Evolutionary conservation across 1,140 invertebrate species (phyloP).

Genomic region (Probaryconus sp.): DNA sequence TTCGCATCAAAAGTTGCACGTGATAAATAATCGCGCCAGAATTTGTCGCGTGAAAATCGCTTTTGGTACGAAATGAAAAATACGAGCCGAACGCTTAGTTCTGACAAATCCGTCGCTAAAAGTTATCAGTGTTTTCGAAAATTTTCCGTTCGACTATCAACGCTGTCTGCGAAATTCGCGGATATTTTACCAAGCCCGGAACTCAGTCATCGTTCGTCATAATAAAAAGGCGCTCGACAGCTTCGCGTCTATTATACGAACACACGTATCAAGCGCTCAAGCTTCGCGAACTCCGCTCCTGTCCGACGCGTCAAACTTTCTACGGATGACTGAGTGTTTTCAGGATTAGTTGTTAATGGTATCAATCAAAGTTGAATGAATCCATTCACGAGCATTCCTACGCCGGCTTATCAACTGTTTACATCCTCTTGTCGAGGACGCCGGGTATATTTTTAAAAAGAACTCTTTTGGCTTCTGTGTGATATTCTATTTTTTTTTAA

Average conservation of each 20-base stretch:
- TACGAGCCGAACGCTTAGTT: slow-evolving; percentile 10
- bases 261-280: slow-evolving; percentile 30
- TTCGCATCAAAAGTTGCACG: background rate
- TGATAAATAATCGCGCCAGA: too few species aligned
- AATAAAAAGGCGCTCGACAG: slow-evolving; percentile 64
- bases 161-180: slow-evolving; percentile 16
- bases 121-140: slow-evolving; percentile 50
- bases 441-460: too few species aligned
- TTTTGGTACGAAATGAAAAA: slow-evolving; percentile 43
- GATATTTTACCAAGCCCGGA: slow-evolving; percentile 40
- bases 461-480: too few species aligned
- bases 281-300: slow-evolving; percentile 39
- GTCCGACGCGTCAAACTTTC: slow-evolving; percentile 37
- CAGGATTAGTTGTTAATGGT: slow-evolving; percentile 35
- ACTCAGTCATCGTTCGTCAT: slow-evolving; percentile 64
- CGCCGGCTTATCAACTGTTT: background rate
- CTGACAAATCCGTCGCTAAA: slow-evolving; percentile 50
- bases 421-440: too few species aligned
- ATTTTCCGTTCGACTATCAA: slow-evolving; percentile 21
- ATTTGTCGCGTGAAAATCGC: too few species aligned
- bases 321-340: slow-evolving; percentile 35
- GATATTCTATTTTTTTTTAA: background rate
- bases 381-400: background rate
- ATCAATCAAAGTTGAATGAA: slow-evolving; percentile 28
- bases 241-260: slow-evolving; percentile 53